These are phyloP conservation scores for Parelbella ahira DNA, from an alignment of 2,888 invertebrate genomes.

Conservation along the genomic window DNA sequence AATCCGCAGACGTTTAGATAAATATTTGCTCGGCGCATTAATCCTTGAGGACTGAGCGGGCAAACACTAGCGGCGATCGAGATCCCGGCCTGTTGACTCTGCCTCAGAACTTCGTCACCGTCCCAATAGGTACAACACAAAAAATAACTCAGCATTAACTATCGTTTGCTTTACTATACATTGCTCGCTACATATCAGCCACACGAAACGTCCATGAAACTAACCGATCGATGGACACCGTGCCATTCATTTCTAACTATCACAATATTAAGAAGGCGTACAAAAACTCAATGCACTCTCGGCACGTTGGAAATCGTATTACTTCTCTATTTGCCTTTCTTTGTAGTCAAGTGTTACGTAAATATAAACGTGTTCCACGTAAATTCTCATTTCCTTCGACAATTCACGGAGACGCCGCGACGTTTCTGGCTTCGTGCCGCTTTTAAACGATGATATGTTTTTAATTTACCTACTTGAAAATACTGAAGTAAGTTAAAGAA, in stretches of 20 bases:
- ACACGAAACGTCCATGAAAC: neutral
- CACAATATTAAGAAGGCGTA: constrained; percentile 26
- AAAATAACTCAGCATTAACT: neutral
- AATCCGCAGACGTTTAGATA: constrained; percentile 77
- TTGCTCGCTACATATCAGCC: constrained; percentile 4
- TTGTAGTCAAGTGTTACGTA: constrained; percentile 79
- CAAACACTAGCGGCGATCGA: constrained; percentile 65
- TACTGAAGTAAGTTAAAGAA: constrained; percentile 20
- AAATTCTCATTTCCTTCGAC: constrained; percentile 71
- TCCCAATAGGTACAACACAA: constrained; percentile 19
- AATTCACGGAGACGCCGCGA: constrained; percentile 50
- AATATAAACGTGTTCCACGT: constrained; percentile 71
- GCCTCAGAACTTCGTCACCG: constrained; percentile 37
- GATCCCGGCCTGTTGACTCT: constrained; percentile 72
- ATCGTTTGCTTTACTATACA: neutral
- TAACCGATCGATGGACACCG: constrained; percentile 3
- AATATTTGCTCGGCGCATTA: constrained; percentile 79
- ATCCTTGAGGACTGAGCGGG: constrained; percentile 66
- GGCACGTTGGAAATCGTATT: constrained; percentile 71
- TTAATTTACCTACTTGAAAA: constrained; percentile 30
- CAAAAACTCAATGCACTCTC: constrained; percentile 58
- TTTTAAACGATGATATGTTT: constrained; percentile 36
- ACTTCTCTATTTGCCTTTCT: constrained; percentile 76
- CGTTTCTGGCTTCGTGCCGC: constrained; percentile 33
- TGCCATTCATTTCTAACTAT: constrained; percentile 1